Conservation (phyloP, 2,797 vertebrate species). For the Masticophis lateralis region DNA sequence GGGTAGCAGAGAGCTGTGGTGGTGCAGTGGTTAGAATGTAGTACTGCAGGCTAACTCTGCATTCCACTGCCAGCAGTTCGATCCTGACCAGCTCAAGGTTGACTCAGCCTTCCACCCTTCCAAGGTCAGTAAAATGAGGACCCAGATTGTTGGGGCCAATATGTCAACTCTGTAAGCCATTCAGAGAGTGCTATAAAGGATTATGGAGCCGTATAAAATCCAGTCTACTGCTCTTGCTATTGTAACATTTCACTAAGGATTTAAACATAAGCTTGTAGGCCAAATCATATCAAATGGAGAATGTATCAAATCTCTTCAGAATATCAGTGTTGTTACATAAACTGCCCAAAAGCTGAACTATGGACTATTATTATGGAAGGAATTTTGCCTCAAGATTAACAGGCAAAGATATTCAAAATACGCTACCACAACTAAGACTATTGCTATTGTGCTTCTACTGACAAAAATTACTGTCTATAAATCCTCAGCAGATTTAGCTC, state of each 20-base stretch:
- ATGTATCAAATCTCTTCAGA: background rate
- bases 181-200: background rate
- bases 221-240: background rate
- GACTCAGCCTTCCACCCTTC: background rate
- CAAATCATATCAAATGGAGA: background rate
- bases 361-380: background rate
- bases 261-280: background rate
- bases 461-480: background rate
- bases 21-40: background rate
- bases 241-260: background rate
- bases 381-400: background rate
- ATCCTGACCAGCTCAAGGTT: background rate
- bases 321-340: background rate
- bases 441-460: background rate
- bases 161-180: background rate
- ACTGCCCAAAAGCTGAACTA: background rate
- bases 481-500: background rate
- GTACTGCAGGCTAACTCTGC: background rate
- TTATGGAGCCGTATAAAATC: background rate
- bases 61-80: background rate
- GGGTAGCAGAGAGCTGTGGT: background rate
- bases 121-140: background rate
- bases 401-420: background rate
- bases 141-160: background rate
- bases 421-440: background rate